Percentiles rank a stretch among this genome's conserved stretches.
phyloP scores from a whole-genome alignment of 2,888 invertebrate genomes.

The Alloplasta piceator region DNA sequence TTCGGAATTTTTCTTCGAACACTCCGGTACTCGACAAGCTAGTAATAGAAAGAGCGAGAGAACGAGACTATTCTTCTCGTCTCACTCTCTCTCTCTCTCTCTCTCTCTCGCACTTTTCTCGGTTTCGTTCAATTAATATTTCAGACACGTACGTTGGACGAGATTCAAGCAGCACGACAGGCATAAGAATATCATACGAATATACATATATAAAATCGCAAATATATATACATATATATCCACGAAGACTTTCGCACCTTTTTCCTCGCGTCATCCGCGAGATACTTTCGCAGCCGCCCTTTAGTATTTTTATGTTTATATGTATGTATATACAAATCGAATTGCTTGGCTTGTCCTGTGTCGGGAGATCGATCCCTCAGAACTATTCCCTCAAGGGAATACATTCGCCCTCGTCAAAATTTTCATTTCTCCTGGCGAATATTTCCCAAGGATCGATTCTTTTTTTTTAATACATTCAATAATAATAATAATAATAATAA shows the following conservation, averaged over 20 bases:
- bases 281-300: slow-evolving; percentile 2
- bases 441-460: no score
- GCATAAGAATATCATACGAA: slow-evolving; percentile 62
- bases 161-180: slow-evolving; percentile 54
- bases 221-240: slow-evolving; percentile 22
- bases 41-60: slow-evolving; percentile 2
- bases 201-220: slow-evolving; percentile 2
- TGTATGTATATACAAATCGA: no score
- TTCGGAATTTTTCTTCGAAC: slow-evolving; percentile 65
- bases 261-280: slow-evolving; percentile 11
- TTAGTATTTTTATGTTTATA: not conserved
- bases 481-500: no score
- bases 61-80: slow-evolving; percentile 14
- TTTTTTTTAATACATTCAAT: no score
- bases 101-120: slow-evolving; percentile 35
- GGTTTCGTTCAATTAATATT: slow-evolving; percentile 64
- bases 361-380: no score
- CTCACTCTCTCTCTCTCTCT: slow-evolving; percentile 37
- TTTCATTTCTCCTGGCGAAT: no score
- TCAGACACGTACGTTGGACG: slow-evolving; percentile 62
- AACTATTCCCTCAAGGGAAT: no score
- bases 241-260: slow-evolving; percentile 48
- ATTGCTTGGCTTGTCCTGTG: no score
- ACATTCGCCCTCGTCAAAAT: no score
- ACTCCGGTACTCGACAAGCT: slow-evolving; percentile 55